Evolutionary conservation across 1,140 invertebrate species (phyloP).

Genomic region (Drosophila sulfurigaster): DNA sequence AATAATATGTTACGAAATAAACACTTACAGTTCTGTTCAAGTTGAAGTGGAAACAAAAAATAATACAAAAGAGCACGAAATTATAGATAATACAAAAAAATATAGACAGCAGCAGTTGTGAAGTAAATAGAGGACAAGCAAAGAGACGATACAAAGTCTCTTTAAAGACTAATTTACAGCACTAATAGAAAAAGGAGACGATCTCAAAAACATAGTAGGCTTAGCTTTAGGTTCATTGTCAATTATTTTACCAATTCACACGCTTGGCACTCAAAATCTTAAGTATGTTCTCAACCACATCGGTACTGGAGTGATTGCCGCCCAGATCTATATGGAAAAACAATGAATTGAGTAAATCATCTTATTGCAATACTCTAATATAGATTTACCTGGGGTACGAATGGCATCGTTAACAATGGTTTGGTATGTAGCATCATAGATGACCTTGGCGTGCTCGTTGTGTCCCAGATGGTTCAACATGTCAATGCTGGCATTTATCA

Average conservation of each 20-base stretch:
- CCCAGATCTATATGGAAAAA: constrained; percentile 86
- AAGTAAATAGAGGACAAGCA: constrained; percentile 66
- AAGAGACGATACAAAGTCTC: constrained; percentile 46
- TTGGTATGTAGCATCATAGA: constrained; percentile 91
- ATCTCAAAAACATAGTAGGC: constrained; percentile 33
- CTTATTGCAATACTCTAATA: not conserved
- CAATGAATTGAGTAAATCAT: not conserved
- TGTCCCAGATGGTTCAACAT: constrained; percentile 96
- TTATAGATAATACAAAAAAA: constrained; percentile 53
- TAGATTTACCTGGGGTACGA: constrained; percentile 89
- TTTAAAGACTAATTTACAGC: constrained; percentile 56
- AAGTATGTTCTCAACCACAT: constrained; percentile 89
- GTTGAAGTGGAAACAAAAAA: constrained; percentile 65
- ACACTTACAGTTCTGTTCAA: constrained; percentile 75
- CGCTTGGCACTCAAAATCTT: constrained; percentile 86
- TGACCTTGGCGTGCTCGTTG: constrained; percentile 91
- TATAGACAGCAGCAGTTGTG: constrained; percentile 45
- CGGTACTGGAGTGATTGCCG: constrained; percentile 88
- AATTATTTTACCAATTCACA: constrained; percentile 84
- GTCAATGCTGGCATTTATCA: constrained; percentile 96
- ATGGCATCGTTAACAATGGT: constrained; percentile 93
- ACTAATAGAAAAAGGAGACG: constrained; percentile 39
- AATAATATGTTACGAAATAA: constrained; percentile 31
- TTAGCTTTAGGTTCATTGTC: constrained; percentile 27
- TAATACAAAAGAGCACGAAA: constrained; percentile 69